Base-by-base conservation (phyloP, 2,797 vertebrate species). In the Atherinosoma microstoma region DNA sequence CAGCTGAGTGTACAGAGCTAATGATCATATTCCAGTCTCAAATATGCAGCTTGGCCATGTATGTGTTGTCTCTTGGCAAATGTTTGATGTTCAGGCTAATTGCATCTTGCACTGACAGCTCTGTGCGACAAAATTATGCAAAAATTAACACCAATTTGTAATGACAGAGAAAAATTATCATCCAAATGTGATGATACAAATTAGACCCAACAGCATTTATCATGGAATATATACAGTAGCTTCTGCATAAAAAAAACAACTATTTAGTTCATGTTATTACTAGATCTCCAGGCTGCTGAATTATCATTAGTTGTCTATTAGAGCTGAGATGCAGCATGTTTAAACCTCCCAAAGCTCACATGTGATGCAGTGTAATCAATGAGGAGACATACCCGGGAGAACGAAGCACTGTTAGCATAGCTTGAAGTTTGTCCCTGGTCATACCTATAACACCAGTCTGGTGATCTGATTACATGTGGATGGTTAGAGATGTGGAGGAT, bases 41-140 rank as follows among this genome's bases (percentile, higher is more conserved):
- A 71, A 82, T 80, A 75, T 84, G 73, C 77, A 84, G 76, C 65
- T 79, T 38, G 47, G 58, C 40, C 80, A 70, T 83, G 73, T 77
- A 59, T 56, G 51, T 58, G 47, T 57, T 5, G 32, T 65, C 72
- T 82, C 57, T 32, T 72, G 67, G 64, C n/a, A 73, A 70, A 78
- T 80, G 36, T 76, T 79, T 61, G 47, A 71, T 59, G 58, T 69
- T 70, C 53, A 77, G 70, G 75, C 80, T 77, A 83, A 85, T 87
- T 82, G 74, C 61, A 47, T 74, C 35, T 63, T 58, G 40, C 32
- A 24, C 65, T 30, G 58, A 29, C 30, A 69, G 32, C 67, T 74
- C 75, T 49, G 67, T 66, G 73, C 24, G 65, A 78, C 35, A 68
- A 68, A 74, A 82, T 78, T 69, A 87, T 70, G 68, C 45, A 65